These are phyloP conservation scores for Carcinoscorpius rotundicauda DNA, from an alignment of 1,140 invertebrate genomes.

Conservation along the genomic window DNA sequence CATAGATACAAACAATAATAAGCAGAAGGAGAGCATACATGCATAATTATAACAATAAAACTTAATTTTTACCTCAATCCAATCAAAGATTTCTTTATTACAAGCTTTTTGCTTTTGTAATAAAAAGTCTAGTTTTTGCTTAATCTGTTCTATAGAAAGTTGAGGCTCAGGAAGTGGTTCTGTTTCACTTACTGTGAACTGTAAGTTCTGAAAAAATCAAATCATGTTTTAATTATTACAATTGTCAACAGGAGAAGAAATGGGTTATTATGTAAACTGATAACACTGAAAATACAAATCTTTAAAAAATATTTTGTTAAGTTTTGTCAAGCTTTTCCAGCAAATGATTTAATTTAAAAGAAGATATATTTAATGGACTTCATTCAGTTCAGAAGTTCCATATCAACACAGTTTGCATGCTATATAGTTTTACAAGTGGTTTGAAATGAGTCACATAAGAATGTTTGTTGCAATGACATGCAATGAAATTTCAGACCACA, in stretches of 20 bases:
- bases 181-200: constrained; percentile 26
- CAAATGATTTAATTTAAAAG: background rate
- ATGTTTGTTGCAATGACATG: no score
- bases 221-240: no score
- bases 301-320: no score
- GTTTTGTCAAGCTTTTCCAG: background rate
- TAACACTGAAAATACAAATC: no score
- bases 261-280: no score
- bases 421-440: no score
- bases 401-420: no score
- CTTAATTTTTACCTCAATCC: constrained; percentile 30
- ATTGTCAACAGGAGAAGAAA: no score
- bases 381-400: no score
- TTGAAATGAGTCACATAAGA: no score
- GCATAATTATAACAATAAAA: background rate
- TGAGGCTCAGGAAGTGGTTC: constrained; percentile 2
- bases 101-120: constrained; percentile 20
- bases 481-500: no score
- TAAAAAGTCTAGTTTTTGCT: constrained; percentile 24
- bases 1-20: no score
- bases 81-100: constrained; percentile 32
- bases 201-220: constrained; percentile 27
- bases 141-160: constrained; percentile 25
- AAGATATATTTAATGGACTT: background rate
- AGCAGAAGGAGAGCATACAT: background rate